Evolutionary conservation across 2,797 vertebrate species (phyloP).

Genomic region (Uromys caudimaculatus): DNA sequence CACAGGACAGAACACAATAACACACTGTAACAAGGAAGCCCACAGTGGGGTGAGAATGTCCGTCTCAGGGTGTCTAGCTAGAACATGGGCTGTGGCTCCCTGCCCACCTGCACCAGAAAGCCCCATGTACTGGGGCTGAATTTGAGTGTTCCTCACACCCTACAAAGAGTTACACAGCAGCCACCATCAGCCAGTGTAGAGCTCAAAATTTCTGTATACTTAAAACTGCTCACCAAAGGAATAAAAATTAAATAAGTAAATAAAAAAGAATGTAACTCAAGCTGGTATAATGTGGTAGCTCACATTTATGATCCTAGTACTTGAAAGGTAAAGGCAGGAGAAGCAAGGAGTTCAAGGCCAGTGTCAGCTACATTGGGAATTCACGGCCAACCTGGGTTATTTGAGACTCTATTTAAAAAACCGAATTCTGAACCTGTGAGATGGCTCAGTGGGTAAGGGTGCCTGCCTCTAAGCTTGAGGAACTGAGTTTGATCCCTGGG

Average conservation of each 20-base stretch:
- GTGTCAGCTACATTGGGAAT: neutral
- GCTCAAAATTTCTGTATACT: neutral
- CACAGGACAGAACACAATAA: neutral
- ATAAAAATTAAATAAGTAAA: neutral
- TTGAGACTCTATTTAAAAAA: neutral
- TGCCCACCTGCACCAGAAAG: neutral
- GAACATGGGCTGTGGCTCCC: neutral
- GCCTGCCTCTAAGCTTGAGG: neutral
- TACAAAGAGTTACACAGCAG: neutral
- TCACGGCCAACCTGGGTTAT: neutral
- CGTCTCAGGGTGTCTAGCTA: neutral
- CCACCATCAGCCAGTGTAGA: fast-evolving
- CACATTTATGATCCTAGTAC: neutral
- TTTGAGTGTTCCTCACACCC: neutral
- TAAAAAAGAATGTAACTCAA: neutral
- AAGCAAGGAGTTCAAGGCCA: neutral
- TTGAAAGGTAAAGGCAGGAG: neutral
- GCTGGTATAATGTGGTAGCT: neutral
- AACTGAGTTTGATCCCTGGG: neutral
- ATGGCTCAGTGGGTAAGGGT: neutral
- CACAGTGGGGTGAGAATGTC: too few species aligned
- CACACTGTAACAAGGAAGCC: neutral
- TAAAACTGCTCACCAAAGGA: neutral
- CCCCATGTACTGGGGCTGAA: neutral
- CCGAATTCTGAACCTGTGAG: neutral